Evolutionary conservation across 2,797 vertebrate species (phyloP).

Genomic region (Lagocephalus sceleratus): DNA sequence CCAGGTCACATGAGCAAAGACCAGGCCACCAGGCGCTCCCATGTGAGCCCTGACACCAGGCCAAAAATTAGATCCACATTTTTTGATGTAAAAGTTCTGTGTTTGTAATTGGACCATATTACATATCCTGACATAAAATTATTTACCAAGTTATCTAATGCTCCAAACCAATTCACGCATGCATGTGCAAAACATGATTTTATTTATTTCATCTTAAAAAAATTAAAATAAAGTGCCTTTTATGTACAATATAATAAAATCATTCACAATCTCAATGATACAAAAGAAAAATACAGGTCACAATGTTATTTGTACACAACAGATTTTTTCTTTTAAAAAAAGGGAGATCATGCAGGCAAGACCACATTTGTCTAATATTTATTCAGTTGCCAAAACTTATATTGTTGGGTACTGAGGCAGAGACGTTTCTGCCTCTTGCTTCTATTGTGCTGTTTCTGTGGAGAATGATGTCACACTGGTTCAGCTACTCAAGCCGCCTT

Average conservation of each 20-base stretch:
- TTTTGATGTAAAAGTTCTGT: too few relatives aligned
- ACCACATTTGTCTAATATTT: slow-evolving; percentile 75
- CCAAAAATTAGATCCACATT: too few relatives aligned
- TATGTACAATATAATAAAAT: slow-evolving; percentile 82
- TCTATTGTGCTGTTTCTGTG: slow-evolving; percentile 37
- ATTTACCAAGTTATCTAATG: too few relatives aligned
- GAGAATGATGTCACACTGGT: slow-evolving; percentile 24
- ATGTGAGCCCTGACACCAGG: too few relatives aligned
- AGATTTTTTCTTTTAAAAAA: slow-evolving; percentile 29
- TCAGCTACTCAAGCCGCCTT: slow-evolving; percentile 40
- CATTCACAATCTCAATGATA: slow-evolving; percentile 78
- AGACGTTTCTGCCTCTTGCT: slow-evolving; percentile 42
- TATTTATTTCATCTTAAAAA: slow-evolving; percentile 76
- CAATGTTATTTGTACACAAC: slow-evolving; percentile 76
- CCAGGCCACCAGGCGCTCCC: too few relatives aligned
- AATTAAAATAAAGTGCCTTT: slow-evolving; percentile 83
- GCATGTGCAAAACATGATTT: slow-evolving; percentile 67
- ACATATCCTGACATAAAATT: too few relatives aligned
- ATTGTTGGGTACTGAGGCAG: slow-evolving; percentile 46
- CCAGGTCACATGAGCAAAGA: too few relatives aligned
- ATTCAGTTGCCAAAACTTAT: slow-evolving; percentile 66
- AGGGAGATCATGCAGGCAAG: slow-evolving; percentile 71
- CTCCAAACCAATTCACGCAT: too few relatives aligned
- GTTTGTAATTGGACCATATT: too few relatives aligned
- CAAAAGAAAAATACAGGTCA: slow-evolving; percentile 74